These are phyloP conservation scores for Drosophila leontia DNA, from an alignment of 1,140 invertebrate species.

Conservation along the genomic window DNA sequence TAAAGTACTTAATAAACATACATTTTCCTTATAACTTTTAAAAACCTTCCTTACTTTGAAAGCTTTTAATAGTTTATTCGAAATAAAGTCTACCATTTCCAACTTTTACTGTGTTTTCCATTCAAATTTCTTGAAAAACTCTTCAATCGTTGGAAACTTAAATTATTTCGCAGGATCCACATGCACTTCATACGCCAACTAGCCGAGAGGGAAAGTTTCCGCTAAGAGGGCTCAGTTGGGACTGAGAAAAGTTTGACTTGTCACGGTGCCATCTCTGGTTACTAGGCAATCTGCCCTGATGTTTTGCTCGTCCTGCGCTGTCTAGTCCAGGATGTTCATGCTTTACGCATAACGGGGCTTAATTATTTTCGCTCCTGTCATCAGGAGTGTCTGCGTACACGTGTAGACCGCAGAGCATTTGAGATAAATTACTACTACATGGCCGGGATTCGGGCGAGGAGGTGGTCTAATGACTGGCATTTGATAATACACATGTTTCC, in stretches of 20 bases:
- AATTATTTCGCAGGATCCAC: constrained; percentile 6
- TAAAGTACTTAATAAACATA: neutral
- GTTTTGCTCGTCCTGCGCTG: constrained; percentile 10
- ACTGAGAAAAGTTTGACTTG: constrained; percentile 20
- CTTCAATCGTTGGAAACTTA: constrained; percentile 1
- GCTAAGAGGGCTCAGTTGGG: neutral
- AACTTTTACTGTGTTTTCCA: neutral
- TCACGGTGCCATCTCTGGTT: constrained; percentile 61
- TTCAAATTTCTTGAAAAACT: neutral
- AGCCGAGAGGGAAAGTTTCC: constrained; percentile 4
- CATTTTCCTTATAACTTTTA: neutral
- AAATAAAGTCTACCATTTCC: neutral
- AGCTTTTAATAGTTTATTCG: neutral
- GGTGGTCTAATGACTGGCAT: constrained; percentile 71
- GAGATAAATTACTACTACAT: constrained; percentile 70
- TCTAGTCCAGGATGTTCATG: constrained; percentile 55
- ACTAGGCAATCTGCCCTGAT: constrained; percentile 21
- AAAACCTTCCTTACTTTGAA: too few relatives aligned
- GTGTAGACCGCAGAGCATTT: constrained; percentile 67
- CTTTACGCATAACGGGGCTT: constrained; percentile 68
- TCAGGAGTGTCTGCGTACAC: constrained; percentile 55
- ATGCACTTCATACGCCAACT: constrained; percentile 15
- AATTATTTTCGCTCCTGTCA: constrained; percentile 71
- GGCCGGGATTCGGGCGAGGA: constrained; percentile 13
- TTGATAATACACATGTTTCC: constrained; percentile 80